Evolutionary conservation across 2,888 invertebrate species (phyloP).

Genomic region (Parthenolecanium corni): DNA sequence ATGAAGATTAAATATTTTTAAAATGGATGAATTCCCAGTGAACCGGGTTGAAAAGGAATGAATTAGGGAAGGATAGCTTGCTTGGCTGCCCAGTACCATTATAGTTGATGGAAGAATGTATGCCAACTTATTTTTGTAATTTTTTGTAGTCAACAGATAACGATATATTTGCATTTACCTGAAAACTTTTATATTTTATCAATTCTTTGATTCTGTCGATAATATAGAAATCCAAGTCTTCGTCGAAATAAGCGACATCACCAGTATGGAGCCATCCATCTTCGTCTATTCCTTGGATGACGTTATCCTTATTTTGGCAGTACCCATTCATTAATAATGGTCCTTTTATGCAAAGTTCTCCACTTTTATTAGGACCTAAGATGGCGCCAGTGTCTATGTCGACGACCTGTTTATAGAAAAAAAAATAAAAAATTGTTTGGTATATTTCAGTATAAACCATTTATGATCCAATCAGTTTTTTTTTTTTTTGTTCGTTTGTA

Average conservation of each 20-base stretch:
- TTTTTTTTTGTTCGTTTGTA: too few relatives aligned
- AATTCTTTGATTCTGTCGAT: conserved; percentile 79
- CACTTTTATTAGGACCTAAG: conserved; percentile 54
- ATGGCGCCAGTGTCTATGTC: conserved; percentile 41
- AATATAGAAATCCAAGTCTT: conserved; percentile 65
- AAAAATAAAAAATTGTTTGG: neutral
- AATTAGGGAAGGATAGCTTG: too few relatives aligned
- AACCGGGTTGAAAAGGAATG: too few relatives aligned
- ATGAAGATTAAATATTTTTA: too few relatives aligned
- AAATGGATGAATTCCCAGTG: too few relatives aligned
- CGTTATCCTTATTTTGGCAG: conserved; percentile 56
- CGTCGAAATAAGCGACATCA: conserved; percentile 71
- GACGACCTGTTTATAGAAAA: conserved; percentile 32
- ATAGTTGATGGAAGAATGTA: too few relatives aligned
- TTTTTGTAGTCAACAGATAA: too few relatives aligned
- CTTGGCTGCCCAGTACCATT: neutral
- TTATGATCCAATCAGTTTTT: too few relatives aligned
- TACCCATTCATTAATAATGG: conserved; percentile 76
- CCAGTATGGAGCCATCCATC: conserved; percentile 71
- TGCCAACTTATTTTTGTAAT: too few relatives aligned
- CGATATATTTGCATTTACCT: conserved; percentile 39
- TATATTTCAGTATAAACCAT: neutral
- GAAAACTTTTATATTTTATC: conserved; percentile 78
- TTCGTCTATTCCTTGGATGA: conserved; percentile 49
- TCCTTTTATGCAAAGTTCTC: conserved; percentile 76